Conservation (phyloP, 2,113 vertebrate genomes). For the Hyperoodon ampullatus region DNA sequence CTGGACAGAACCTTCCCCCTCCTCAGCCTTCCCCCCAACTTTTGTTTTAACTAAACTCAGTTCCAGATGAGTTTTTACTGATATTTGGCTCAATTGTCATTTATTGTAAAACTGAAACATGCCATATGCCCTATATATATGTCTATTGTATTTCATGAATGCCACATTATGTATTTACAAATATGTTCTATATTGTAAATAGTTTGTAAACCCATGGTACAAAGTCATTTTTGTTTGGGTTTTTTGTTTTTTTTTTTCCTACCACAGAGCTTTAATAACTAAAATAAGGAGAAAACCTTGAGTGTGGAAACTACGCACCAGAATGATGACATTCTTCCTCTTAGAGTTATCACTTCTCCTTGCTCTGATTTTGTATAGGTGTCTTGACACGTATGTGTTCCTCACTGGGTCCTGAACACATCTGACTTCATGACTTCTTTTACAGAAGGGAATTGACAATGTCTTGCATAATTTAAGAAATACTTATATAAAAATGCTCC, state of each 20-base stretch:
- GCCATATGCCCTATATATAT: background rate
- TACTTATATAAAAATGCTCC: background rate
- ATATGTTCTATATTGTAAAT: background rate
- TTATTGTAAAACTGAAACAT: background rate
- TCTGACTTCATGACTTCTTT: background rate
- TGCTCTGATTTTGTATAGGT: background rate
- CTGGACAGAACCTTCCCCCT: background rate
- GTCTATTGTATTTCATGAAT: background rate
- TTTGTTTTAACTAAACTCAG: background rate
- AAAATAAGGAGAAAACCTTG: background rate
- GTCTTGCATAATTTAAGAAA: background rate
- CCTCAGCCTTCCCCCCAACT: accelerated
- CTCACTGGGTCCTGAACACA: background rate
- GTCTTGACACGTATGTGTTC: background rate
- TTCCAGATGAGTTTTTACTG: background rate
- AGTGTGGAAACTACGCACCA: background rate
- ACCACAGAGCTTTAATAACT: background rate
- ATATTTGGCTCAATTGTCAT: background rate
- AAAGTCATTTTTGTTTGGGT: background rate
- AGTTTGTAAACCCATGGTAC: background rate
- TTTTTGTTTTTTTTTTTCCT: background rate
- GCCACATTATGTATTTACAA: background rate
- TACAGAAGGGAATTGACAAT: background rate
- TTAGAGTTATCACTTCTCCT: background rate
- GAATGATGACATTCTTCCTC: background rate